Evolutionary conservation across 2,888 invertebrate species (phyloP).

Genomic region (Megastigmus dorsalis): DNA sequence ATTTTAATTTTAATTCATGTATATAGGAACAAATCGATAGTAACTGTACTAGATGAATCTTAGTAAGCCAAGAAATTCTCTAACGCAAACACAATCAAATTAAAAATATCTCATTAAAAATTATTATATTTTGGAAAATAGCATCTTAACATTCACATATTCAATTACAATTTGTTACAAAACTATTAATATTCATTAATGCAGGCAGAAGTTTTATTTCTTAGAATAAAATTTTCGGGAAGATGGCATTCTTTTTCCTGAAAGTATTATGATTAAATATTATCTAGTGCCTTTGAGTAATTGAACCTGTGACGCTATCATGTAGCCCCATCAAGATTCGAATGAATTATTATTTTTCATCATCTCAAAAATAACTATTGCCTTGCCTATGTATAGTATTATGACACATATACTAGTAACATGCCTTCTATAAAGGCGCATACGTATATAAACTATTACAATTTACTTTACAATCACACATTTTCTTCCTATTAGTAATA

Average conservation of each 20-base stretch:
- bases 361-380: conserved; percentile 15
- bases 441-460: conserved; percentile 30
- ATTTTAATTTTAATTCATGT: conserved; percentile 26
- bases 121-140: conserved; percentile 13
- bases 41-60: conserved; percentile 16
- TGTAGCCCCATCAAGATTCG: neutral
- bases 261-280: neutral
- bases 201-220: neutral
- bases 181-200: neutral
- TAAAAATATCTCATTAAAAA: conserved; percentile 42
- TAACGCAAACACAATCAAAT: conserved; percentile 41
- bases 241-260: neutral
- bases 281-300: neutral
- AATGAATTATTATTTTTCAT: conserved; percentile 5
- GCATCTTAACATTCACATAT: conserved; percentile 9
- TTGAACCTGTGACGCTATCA: conserved; percentile 14
- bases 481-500: conserved; percentile 32
- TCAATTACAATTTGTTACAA: conserved; percentile 12
- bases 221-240: neutral
- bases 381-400: conserved; percentile 24
- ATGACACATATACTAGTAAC: conserved; percentile 35
- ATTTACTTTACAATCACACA: conserved; percentile 51
- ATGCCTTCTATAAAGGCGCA: conserved; percentile 21
- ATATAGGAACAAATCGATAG: conserved; percentile 45
- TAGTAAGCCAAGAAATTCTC: conserved; percentile 35